Conservation (phyloP, 2,888 invertebrate species). For the Scrobipalpa atriplicella region DNA sequence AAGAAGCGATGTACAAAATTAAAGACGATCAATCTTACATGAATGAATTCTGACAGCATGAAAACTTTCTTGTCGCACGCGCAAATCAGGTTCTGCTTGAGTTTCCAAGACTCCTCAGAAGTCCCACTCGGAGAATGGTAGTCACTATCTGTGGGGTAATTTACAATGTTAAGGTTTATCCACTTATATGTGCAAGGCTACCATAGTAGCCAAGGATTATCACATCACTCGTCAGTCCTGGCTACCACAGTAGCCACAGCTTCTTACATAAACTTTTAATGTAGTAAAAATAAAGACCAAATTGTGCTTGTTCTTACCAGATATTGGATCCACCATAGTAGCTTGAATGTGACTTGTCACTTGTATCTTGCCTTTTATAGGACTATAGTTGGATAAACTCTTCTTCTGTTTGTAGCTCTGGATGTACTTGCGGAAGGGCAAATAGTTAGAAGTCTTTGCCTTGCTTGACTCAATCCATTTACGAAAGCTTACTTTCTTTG, state of each 20-base stretch:
- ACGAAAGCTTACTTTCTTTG: constrained; percentile 74
- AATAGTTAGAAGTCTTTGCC: constrained; percentile 81
- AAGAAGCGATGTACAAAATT: not conserved
- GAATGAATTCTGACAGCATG: constrained; percentile 73
- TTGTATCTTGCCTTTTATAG: constrained; percentile 66
- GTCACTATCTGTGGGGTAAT: constrained; percentile 64
- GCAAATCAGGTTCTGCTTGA: constrained; percentile 76
- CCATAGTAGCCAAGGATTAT: no score
- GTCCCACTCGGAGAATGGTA: constrained; percentile 75
- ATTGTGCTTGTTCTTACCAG: constrained; percentile 53
- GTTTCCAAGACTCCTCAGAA: constrained; percentile 77
- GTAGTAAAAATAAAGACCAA: not conserved
- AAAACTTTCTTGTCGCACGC: constrained; percentile 77
- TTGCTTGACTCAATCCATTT: constrained; percentile 74
- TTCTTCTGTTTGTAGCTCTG: constrained; percentile 73
- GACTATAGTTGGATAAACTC: constrained; percentile 64
- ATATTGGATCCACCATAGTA: constrained; percentile 60
- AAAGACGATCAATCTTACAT: constrained; percentile 51
- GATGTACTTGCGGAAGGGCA: constrained; percentile 84
- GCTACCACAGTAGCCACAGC: no score
- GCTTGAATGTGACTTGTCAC: constrained; percentile 64
- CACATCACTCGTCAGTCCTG: no score
- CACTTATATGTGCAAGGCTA: no score
- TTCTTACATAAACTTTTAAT: no score
- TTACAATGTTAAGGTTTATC: not conserved